phyloP scores from a whole-genome alignment of 1,140 invertebrate genomes.

The Metopolophium dirhodum region DNA sequence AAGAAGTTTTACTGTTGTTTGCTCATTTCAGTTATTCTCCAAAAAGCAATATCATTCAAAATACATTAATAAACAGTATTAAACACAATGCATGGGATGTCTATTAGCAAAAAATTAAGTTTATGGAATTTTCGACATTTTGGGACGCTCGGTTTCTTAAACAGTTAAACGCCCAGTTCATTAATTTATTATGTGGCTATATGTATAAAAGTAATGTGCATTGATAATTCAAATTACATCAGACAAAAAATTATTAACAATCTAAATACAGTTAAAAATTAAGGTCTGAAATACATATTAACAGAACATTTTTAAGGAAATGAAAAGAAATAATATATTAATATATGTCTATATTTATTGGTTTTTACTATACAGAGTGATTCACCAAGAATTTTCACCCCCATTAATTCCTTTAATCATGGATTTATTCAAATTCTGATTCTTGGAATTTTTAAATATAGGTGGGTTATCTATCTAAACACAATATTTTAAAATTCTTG shows the following conservation, averaged over 20 bases:
- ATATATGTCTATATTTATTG: too few species aligned
- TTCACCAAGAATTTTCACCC: too few species aligned
- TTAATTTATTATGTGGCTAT: not conserved
- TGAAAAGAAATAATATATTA: too few species aligned
- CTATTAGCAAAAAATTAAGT: not conserved
- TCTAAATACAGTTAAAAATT: too few species aligned
- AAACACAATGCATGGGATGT: not conserved
- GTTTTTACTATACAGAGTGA: too few species aligned
- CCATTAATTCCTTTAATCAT: too few species aligned
- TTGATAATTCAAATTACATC: not conserved
- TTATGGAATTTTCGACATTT: not conserved
- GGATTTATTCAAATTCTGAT: too few species aligned
- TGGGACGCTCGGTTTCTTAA: not conserved
- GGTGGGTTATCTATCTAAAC: too few species aligned
- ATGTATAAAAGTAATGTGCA: not conserved
- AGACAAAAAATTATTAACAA: too few species aligned
- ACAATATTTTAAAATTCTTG: too few species aligned
- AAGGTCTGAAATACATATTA: not conserved
- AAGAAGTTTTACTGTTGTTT: not conserved
- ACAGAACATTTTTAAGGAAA: too few species aligned
- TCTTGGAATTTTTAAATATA: too few species aligned
- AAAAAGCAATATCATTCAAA: not conserved
- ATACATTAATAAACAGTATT: not conserved
- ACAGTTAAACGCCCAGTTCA: not conserved
- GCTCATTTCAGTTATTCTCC: not conserved